Base-by-base conservation (phyloP, 2,113 vertebrate genomes). In the Nannospalax galili region DNA sequence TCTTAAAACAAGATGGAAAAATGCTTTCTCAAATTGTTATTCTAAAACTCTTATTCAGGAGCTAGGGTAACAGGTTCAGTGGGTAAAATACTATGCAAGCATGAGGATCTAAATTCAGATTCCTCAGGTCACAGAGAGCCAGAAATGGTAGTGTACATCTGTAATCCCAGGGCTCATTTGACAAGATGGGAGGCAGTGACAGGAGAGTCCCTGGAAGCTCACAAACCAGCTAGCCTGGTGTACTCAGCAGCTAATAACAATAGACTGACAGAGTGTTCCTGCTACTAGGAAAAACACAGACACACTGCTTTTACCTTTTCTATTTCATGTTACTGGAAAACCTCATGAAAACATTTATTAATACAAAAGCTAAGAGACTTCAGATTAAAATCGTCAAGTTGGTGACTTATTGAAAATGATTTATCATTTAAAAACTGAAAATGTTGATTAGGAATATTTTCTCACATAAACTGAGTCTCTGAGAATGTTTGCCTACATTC, bases 371-470 rank as follows among this genome's bases (percentile, higher is more conserved):
- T 28, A 84, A 73, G 75, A 72, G 20, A 28, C 12, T 32, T n/a
- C 4, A 6, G 79, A 42, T 32, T 69, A 42, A 81, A 70, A 40
- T 17, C 77, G 48, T 28, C 32, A 42, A 81, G 3, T 87, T 74
- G 40, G 4, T 67, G 35, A 72, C 58, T 93, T 90, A 75, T 40
- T 80, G 19, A 95, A 95, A 91, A 74, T 62, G 7, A 93, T 60
- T 90, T 77, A 42, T 82, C 67, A 64, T 60, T 84, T 91, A 62
- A 65, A 90, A 64, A 60, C 19, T 17, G 8, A 16, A 93, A 40
- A 42, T 72, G 74, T 37, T 56, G 26, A 70, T 69, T 74, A 37
- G 3, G 32, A 20, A 89, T 92, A 64, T 52, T 84, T 64, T 52
- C 11, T 52, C 88, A 74, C 35, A 92, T 15, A 92, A 64, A 72